Conservation (phyloP, 2,888 invertebrate genomes). For the Spialia ferax region DNA sequence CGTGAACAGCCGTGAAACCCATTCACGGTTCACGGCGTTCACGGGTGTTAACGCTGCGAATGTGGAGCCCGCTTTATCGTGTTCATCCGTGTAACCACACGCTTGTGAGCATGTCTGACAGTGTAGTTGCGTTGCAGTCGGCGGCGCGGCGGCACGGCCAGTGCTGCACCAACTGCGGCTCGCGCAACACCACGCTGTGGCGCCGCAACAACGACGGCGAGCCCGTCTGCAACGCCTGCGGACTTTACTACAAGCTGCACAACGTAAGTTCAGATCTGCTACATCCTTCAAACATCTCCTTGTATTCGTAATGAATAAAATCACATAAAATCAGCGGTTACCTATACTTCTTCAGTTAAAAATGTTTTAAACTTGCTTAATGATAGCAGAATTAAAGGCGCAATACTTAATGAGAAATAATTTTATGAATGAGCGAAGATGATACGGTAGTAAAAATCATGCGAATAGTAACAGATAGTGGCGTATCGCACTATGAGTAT, state of each 20-base stretch:
- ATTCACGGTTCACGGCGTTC: too few relatives aligned
- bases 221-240: conserved; percentile 99
- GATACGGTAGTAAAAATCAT: conserved; percentile 35
- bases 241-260: conserved; percentile 98
- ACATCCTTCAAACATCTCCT: too few relatives aligned
- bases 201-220: conserved; percentile 98
- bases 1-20: too few relatives aligned
- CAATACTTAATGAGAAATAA: not conserved
- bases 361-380: too few relatives aligned
- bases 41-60: too few relatives aligned
- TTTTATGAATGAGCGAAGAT: conserved; percentile 42
- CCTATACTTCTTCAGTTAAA: too few relatives aligned
- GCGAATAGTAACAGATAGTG: conserved; percentile 45
- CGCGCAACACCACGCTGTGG: conserved; percentile 99
- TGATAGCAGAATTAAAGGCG: not conserved
- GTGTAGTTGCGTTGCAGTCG: conserved; percentile 88
- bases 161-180: conserved; percentile 98
- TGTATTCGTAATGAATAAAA: too few relatives aligned
- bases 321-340: too few relatives aligned
- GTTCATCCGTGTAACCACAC: too few relatives aligned
- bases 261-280: too few relatives aligned
- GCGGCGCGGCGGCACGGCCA: conserved; percentile 95
- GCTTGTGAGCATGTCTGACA: too few relatives aligned
- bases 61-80: too few relatives aligned
- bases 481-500: conserved; percentile 18